These are phyloP conservation scores for Sogatella furcifera DNA, from an alignment of 1,140 invertebrate genomes.

Conservation along the genomic window DNA sequence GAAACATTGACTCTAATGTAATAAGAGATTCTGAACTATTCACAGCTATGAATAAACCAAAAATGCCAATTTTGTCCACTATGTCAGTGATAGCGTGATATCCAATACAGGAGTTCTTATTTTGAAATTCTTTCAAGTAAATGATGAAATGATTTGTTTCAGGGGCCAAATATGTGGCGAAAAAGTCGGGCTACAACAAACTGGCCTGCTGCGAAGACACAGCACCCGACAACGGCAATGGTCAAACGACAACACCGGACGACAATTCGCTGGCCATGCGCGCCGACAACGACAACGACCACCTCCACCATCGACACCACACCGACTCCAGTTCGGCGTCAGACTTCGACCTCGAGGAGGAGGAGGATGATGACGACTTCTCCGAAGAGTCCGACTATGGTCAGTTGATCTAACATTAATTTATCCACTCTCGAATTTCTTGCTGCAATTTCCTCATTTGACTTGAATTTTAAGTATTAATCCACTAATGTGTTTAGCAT, in stretches of 20 bases:
- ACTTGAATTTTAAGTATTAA: no score
- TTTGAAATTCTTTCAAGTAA: no score
- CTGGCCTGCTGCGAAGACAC: background rate
- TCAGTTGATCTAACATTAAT: no score
- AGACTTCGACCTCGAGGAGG: background rate
- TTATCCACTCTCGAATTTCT: no score
- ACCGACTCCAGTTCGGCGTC: background rate
- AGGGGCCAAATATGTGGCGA: background rate
- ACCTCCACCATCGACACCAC: background rate
- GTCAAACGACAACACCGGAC: background rate
- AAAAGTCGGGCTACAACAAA: background rate
- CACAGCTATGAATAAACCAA: no score
- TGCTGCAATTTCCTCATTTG: no score
- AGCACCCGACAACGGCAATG: background rate
- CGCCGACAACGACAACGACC: background rate
- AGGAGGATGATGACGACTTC: background rate
- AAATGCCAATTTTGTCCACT: no score
- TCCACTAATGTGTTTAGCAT: no score
- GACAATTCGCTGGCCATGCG: background rate
- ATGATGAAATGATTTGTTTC: background rate
- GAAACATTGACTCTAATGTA: no score
- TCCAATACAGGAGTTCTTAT: no score
- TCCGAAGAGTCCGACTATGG: background rate
- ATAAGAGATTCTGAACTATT: no score
- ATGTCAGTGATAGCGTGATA: no score